phyloP scores from a whole-genome alignment of 2,113 vertebrate genomes.

The Chitala chitala region DNA sequence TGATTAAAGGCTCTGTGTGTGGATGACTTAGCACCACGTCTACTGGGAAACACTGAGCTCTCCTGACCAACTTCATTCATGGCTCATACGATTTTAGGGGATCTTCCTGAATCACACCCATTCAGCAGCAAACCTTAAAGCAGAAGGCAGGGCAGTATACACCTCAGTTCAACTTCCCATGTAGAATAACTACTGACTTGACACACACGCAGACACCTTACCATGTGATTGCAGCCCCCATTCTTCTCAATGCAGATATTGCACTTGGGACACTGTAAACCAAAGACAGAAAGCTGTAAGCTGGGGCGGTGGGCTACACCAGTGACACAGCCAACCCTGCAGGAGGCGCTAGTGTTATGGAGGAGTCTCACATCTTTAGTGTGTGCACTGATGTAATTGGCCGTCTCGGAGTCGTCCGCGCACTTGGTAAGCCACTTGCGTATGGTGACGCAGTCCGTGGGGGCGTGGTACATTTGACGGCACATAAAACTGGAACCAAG shows the following conservation, averaged over 20 bases:
- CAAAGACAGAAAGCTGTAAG: slow-evolving; percentile 13
- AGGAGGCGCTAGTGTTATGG: not conserved
- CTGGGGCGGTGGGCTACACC: not conserved
- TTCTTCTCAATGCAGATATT: slow-evolving; percentile 99
- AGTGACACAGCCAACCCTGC: not conserved
- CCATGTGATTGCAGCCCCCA: slow-evolving; percentile 99
- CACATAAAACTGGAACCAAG: slow-evolving; percentile 86
- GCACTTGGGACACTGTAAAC: slow-evolving; percentile 95
- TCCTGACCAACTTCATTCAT: no score
- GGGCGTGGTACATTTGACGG: slow-evolving; percentile 98
- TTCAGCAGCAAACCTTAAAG: no score
- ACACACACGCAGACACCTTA: slow-evolving; percentile 53
- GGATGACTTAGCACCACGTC: no score
- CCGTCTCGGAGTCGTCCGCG: slow-evolving; percentile 98
- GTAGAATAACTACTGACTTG: not conserved
- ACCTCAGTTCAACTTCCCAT: no score
- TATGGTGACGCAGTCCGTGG: slow-evolving; percentile 97
- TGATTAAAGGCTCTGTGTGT: no score
- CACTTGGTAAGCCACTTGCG: slow-evolving; percentile 98
- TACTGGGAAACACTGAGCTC: no score
- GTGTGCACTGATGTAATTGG: slow-evolving; percentile 99
- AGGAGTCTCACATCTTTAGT: slow-evolving; percentile 92
- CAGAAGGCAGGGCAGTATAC: no score
- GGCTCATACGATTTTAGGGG: no score
- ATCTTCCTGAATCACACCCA: no score